phyloP scores from a whole-genome alignment of 2,888 invertebrate species.

The Drosophila multiciliata region DNA sequence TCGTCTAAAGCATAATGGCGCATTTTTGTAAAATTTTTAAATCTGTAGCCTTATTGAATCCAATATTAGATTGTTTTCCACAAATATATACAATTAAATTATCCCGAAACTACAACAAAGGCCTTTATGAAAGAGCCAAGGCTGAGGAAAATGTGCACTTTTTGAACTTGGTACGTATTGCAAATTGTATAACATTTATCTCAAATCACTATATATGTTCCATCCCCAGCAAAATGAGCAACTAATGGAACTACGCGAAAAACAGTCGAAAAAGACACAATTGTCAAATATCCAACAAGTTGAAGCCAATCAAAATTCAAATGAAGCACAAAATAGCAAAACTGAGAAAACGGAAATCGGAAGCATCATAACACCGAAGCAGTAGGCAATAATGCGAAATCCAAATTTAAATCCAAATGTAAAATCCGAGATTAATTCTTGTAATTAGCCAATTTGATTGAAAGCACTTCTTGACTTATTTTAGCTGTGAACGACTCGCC shows the following conservation, averaged over 20 bases:
- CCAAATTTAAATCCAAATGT: too few relatives aligned
- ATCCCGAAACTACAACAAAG: conserved; percentile 20
- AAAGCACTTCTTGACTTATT: too few relatives aligned
- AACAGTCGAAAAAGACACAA: conserved; percentile 1
- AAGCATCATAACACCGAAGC: background rate
- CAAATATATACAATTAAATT: background rate
- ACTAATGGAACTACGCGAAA: conserved; percentile 41
- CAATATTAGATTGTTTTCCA: background rate
- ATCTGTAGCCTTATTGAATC: conserved; percentile 2
- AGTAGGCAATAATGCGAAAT: conserved; percentile 8
- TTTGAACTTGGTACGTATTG: conserved; percentile 52
- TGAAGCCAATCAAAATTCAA: background rate
- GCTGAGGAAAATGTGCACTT: conserved; percentile 62
- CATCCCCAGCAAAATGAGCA: conserved; percentile 62
- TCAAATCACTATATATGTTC: too few relatives aligned
- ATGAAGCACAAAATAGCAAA: background rate
- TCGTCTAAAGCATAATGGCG: conserved; percentile 7
- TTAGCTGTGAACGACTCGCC: too few relatives aligned
- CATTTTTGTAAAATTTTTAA: conserved; percentile 5
- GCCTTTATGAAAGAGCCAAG: conserved; percentile 43
- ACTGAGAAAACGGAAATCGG: conserved; percentile 12
- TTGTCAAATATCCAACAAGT: background rate
- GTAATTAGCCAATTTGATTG: too few relatives aligned
- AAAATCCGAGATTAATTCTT: too few relatives aligned
- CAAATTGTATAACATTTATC: background rate